These are phyloP conservation scores for Gadopsis bispinosus DNA, from an alignment of 2,797 vertebrate genomes.

Conservation along the genomic window DNA sequence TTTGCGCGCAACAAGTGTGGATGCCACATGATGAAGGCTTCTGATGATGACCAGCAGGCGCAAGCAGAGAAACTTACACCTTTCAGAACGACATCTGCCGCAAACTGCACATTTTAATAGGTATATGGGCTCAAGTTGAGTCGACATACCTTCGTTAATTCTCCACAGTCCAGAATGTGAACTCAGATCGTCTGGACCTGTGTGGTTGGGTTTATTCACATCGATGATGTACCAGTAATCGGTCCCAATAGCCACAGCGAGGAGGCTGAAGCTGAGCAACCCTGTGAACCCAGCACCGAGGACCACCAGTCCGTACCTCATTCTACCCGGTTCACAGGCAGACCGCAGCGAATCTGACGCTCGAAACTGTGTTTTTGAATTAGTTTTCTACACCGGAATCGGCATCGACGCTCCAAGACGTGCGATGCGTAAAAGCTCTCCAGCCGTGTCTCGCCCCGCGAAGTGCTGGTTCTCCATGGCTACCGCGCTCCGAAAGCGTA, in stretches of 20 bases:
- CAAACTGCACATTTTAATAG: background rate
- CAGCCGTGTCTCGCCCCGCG: slow-evolving; percentile 29
- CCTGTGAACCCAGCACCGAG: slow-evolving; percentile 80
- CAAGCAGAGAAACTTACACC: background rate
- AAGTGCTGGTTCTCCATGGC: slow-evolving; percentile 41
- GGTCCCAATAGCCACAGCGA: slow-evolving; percentile 84
- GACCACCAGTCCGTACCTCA: slow-evolving; percentile 78
- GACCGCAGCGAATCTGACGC: slow-evolving; percentile 3
- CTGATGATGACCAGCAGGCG: background rate
- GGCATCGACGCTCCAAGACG: slow-evolving; percentile 33
- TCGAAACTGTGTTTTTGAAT: background rate
- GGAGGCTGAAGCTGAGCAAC: slow-evolving; percentile 84
- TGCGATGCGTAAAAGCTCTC: slow-evolving; percentile 70
- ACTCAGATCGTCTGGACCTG: slow-evolving; percentile 77
- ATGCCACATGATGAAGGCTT: background rate
- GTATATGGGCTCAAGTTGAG: background rate
- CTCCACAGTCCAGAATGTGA: slow-evolving; percentile 89
- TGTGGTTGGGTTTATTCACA: slow-evolving; percentile 78
- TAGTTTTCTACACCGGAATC: background rate
- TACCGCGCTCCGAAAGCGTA: background rate
- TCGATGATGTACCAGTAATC: slow-evolving; percentile 90
- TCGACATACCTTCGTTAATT: slow-evolving; percentile 85
- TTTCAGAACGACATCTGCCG: background rate
- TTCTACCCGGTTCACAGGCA: slow-evolving; percentile 28
- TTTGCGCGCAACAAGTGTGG: background rate